A percentile compares a stretch with the other conserved stretches of the same genome.
phyloP scores from a whole-genome alignment of 2,113 vertebrate genomes.

The Nansenia antarctica region DNA sequence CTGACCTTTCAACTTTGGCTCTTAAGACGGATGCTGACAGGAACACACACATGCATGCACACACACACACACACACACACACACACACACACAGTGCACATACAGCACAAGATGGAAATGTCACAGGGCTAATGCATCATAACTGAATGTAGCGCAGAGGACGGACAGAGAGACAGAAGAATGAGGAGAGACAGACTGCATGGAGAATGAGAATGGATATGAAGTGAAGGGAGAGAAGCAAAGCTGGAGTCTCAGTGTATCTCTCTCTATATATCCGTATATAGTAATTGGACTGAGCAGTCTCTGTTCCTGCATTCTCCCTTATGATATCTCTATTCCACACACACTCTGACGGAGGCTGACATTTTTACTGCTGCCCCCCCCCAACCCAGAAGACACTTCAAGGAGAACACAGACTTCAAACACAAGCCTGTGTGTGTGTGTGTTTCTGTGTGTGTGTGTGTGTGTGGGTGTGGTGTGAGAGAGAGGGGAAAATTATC shows the following conservation, averaged over 20 bases:
- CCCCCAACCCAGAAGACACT: background rate
- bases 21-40: too few relatives aligned
- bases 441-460: conserved; percentile 2
- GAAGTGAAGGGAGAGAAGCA: too few relatives aligned
- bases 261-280: background rate
- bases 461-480: background rate
- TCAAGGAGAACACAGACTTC: background rate
- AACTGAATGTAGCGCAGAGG: too few relatives aligned
- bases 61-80: too few relatives aligned
- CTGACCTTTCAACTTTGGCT: too few relatives aligned
- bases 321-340: conserved; percentile 6
- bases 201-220: too few relatives aligned
- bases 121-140: too few relatives aligned
- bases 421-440: background rate
- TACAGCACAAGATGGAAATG: too few relatives aligned
- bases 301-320: background rate
- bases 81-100: too few relatives aligned
- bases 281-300: background rate
- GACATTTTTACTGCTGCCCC: background rate
- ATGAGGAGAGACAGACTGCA: background rate
- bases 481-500: background rate
- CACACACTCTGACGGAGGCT: background rate
- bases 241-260: background rate
- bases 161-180: background rate
- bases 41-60: too few relatives aligned